These are phyloP conservation scores for Aselliscus stoliczkanus DNA, from an alignment of 2,797 vertebrate genomes.

Conservation along the genomic window DNA sequence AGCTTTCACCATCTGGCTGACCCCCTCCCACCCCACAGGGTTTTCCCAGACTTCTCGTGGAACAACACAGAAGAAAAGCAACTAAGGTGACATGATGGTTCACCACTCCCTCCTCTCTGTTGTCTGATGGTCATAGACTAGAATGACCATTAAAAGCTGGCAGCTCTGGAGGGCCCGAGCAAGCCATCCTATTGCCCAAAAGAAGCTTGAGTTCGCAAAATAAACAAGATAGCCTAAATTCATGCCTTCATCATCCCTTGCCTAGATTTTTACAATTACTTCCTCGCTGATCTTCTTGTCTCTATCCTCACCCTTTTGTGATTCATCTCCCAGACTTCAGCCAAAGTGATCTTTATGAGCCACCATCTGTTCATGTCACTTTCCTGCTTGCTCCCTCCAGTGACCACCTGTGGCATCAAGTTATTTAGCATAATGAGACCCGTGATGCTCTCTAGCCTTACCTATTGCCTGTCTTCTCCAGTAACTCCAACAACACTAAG, in stretches of 20 bases:
- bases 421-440: neutral
- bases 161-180: neutral
- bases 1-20: neutral
- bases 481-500: neutral
- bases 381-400: neutral
- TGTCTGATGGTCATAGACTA: neutral
- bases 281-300: neutral
- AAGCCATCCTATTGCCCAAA: neutral
- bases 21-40: neutral
- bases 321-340: neutral
- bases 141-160: neutral
- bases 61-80: neutral
- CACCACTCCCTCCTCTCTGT: neutral
- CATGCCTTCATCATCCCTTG: neutral
- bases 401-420: slow-evolving; percentile 13
- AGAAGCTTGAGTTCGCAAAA: neutral
- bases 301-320: neutral
- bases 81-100: neutral
- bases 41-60: slow-evolving; percentile 6
- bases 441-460: neutral
- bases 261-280: neutral
- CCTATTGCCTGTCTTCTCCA: neutral
- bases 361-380: neutral
- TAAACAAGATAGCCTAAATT: neutral
- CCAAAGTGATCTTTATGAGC: neutral